phyloP scores from a whole-genome alignment of 2,113 vertebrate genomes.

The Catagonus wagneri region DNA sequence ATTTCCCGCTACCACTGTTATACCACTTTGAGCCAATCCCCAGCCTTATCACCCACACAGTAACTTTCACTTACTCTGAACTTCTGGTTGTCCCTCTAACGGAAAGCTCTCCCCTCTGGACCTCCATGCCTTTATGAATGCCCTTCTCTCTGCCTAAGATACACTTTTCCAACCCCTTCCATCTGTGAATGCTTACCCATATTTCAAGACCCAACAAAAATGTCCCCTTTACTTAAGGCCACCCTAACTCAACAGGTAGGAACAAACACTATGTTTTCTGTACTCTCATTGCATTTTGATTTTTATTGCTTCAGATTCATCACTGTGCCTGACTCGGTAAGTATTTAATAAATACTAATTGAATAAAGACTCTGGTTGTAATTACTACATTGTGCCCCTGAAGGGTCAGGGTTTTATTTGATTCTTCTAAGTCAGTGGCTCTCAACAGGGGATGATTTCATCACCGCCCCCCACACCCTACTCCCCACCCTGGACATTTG shows the following conservation, averaged over 20 bases:
- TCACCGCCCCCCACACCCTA: not conserved
- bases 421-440: conserved; percentile 38
- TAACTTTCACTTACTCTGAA: no score
- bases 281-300: not conserved
- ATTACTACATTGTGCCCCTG: conserved; percentile 2
- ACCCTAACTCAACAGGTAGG: conserved; percentile 17
- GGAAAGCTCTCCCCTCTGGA: not conserved
- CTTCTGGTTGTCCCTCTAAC: not conserved
- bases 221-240: not conserved
- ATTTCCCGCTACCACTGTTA: conserved; percentile 12
- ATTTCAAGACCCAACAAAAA: conserved; percentile 43
- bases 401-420: conserved; percentile 4
- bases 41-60: not conserved
- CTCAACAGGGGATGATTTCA: conserved; percentile 34
- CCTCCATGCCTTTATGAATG: not conserved
- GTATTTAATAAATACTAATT: not conserved
- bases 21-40: not conserved
- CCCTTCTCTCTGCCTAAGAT: not conserved
- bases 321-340: not conserved
- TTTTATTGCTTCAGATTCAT: conserved; percentile 46
- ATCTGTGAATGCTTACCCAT: conserved; percentile 33
- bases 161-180: not conserved
- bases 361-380: conserved; percentile 70
- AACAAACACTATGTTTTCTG: not conserved
- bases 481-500: not conserved